Conservation (phyloP, 2,888 invertebrate genomes). For the Drosophila dives region DNA sequence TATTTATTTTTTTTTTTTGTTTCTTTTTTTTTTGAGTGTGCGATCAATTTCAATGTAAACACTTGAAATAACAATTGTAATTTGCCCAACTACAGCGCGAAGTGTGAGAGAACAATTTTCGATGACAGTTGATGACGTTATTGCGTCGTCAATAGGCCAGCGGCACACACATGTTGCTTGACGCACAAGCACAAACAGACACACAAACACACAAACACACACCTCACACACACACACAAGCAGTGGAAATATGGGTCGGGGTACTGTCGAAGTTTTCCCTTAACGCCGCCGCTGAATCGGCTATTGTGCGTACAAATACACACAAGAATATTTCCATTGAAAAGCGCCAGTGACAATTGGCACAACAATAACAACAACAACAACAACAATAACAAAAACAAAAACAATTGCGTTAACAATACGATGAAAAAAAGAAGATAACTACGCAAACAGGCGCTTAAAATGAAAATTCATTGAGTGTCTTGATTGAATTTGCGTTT, state of each 20-base stretch:
- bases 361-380: slow-evolving; percentile 28
- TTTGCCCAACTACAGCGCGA: slow-evolving; percentile 67
- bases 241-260: slow-evolving; percentile 25
- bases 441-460: slow-evolving; percentile 66
- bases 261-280: slow-evolving; percentile 31
- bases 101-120: slow-evolving; percentile 63
- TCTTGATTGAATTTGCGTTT: slow-evolving; percentile 66
- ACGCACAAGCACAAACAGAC: slow-evolving; percentile 37
- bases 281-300: slow-evolving; percentile 8
- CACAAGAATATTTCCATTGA: slow-evolving; percentile 44
- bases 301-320: slow-evolving; percentile 19
- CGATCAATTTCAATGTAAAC: slow-evolving; percentile 66
- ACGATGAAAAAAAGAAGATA: slow-evolving; percentile 24
- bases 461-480: slow-evolving; percentile 75
- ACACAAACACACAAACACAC: background rate
- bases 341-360: slow-evolving; percentile 48
- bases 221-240: slow-evolving; percentile 13
- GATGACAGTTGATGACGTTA: slow-evolving; percentile 75
- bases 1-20: too few species aligned
- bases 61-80: slow-evolving; percentile 72
- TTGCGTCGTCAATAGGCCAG: slow-evolving; percentile 51
- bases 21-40: slow-evolving; percentile 22
- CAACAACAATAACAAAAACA: slow-evolving; percentile 9
- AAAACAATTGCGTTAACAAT: slow-evolving; percentile 6
- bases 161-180: slow-evolving; percentile 41